Conservation (phyloP, 2,888 invertebrate species). For the Listrodromus nycthemerus region DNA sequence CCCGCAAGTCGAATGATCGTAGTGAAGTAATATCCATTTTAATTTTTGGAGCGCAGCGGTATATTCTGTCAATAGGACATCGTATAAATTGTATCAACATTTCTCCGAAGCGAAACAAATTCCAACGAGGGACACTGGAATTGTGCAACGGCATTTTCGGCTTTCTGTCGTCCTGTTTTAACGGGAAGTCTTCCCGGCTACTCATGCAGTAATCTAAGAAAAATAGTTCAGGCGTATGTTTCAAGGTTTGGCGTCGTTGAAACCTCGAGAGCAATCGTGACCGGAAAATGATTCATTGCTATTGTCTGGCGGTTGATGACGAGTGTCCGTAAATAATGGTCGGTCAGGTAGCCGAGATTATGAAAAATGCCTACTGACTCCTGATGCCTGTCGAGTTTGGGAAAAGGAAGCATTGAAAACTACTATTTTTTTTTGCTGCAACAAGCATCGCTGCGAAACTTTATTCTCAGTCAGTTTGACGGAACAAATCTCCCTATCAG, state of each 20-base stretch:
- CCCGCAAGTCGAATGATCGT: neutral
- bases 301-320: constrained; percentile 36
- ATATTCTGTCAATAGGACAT: neutral
- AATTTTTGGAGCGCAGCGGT: neutral
- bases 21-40: neutral
- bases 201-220: neutral
- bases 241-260: no score
- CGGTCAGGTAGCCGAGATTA: constrained; percentile 22
- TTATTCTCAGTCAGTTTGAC: neutral
- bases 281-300: constrained; percentile 45
- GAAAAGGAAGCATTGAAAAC: neutral
- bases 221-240: no score
- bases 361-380: constrained; percentile 12
- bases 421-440: neutral
- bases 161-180: neutral
- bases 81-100: no score
- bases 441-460: neutral
- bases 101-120: no score
- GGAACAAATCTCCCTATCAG: neutral
- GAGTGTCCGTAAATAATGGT: constrained; percentile 37
- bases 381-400: neutral
- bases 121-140: no score
- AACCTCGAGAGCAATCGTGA: neutral
- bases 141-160: neutral
- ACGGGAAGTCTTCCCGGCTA: no score